Percentiles rank a stretch among this genome's conserved stretches.
phyloP scores from a whole-genome alignment of 2,113 vertebrate genomes.

The Atrichornis clamosus region DNA sequence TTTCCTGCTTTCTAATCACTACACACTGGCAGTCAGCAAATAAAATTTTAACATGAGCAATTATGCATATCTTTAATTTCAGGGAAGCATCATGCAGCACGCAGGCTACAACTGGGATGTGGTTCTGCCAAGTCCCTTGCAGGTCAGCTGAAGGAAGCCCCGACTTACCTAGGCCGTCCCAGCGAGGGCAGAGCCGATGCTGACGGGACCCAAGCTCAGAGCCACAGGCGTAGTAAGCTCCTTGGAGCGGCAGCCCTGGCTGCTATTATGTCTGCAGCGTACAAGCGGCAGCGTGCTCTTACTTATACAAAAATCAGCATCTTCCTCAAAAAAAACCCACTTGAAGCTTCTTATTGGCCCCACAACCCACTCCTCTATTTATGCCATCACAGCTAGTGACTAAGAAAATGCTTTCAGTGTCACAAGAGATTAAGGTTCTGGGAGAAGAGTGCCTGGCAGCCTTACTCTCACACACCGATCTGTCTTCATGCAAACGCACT shows the following conservation, averaged over 20 bases:
- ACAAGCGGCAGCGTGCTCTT: neutral
- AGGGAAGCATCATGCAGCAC: neutral
- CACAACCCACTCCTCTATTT: neutral
- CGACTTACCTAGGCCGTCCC: neutral
- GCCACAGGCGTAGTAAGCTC: neutral
- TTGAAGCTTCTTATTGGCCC: neutral
- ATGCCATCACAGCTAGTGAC: neutral
- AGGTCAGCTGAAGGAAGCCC: neutral
- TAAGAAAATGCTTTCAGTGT: conserved; percentile 1
- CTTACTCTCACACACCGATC: neutral
- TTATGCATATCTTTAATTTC: neutral
- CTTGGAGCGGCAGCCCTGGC: neutral
- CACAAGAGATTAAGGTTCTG: conserved; percentile 8
- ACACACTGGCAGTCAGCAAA: neutral
- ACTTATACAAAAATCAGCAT: neutral
- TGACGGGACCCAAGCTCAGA: neutral
- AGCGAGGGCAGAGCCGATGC: neutral
- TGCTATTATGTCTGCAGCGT: neutral
- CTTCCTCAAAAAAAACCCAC: neutral
- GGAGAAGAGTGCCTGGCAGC: neutral
- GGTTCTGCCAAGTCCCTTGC: neutral
- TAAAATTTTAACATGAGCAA: neutral
- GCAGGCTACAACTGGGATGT: neutral
- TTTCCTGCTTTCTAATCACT: neutral
- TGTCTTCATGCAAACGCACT: neutral